Conservation (phyloP, 64 coral and sea anemone species). For the Porites lutea region DNA sequence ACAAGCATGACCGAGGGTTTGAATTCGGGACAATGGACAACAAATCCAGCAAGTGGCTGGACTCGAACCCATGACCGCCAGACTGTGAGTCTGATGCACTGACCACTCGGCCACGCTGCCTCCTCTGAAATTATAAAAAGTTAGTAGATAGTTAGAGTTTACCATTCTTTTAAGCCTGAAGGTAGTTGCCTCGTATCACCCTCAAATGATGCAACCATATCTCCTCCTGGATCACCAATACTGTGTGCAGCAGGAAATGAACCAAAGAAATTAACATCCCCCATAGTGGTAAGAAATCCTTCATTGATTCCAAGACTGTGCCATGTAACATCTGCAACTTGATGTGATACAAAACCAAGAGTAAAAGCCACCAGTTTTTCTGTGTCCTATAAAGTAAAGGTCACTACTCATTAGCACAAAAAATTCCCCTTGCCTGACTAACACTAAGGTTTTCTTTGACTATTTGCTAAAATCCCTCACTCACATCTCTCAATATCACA, state of each 20-base stretch:
- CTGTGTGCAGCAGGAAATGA: constrained; percentile 87
- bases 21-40: too few species aligned
- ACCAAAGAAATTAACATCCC: constrained; percentile 95
- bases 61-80: too few species aligned
- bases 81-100: too few species aligned
- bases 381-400: constrained; percentile 63
- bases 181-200: constrained; percentile 81
- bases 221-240: constrained; percentile 89
- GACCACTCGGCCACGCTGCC: too few species aligned
- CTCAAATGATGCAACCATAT: constrained; percentile 93
- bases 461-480: too few species aligned
- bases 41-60: too few species aligned
- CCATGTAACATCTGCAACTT: constrained; percentile 97
- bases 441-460: too few species aligned
- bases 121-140: too few species aligned
- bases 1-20: too few species aligned
- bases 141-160: neutral
- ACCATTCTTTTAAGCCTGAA: constrained; percentile 70
- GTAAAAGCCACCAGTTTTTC: constrained; percentile 95
- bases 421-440: too few species aligned
- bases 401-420: too few species aligned
- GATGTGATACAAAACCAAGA: constrained; percentile 96
- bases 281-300: constrained; percentile 94
- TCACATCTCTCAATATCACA: too few species aligned
- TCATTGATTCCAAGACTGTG: constrained; percentile 95